Evolutionary conservation across 2,888 invertebrate species (phyloP), one percentile per base, ranked within the genome.

Genomic region (Microctonus aethiopoides): DNA sequence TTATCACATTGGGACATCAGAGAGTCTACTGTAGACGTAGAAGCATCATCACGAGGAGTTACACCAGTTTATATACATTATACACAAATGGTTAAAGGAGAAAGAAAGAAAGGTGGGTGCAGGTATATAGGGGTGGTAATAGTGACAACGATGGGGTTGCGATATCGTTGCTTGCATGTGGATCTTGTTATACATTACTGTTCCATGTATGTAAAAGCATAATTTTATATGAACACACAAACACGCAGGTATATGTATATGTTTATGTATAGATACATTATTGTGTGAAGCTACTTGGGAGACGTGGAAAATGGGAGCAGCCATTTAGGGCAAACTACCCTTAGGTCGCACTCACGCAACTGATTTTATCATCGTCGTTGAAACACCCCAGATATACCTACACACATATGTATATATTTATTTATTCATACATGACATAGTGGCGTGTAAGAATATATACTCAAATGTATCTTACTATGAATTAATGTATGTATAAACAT

Each of bases 261-360:
- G 64, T 67, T 51, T 39, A 66, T 67, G 41, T 39, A 63, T 67
- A 68, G 61, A 71, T 66, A 59, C 64, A n/a, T n/a, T n/a, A n/a
- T n/a, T n/a, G 64, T 62, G 73, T 68, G 68, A 51, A 72, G 67
- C 67, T 73, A 70, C 74, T 75, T 57, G 71, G 70, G 74, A 72
- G 73, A 74, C 74, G 70, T 72, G 78, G 79, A 74, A 76, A 81
- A 78, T 78, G 75, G 77, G 79, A 80, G 77, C 78, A 78, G 78
- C 81, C 80, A 81, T 83, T 83, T 79, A 75, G 79, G 80, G 77
- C 78, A 79, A 80, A 80, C 82, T 79, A 78, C 78, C 41, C 70
- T 70, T 62, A 70, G 70, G 62, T 65, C 29, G 29, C 60, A 70
- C 79, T 81, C 81, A 84, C 84, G 83, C 81, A 80, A 83, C 78